phyloP scores from a whole-genome alignment of 2,888 invertebrate genomes.

The Cactoblastis cactorum region DNA sequence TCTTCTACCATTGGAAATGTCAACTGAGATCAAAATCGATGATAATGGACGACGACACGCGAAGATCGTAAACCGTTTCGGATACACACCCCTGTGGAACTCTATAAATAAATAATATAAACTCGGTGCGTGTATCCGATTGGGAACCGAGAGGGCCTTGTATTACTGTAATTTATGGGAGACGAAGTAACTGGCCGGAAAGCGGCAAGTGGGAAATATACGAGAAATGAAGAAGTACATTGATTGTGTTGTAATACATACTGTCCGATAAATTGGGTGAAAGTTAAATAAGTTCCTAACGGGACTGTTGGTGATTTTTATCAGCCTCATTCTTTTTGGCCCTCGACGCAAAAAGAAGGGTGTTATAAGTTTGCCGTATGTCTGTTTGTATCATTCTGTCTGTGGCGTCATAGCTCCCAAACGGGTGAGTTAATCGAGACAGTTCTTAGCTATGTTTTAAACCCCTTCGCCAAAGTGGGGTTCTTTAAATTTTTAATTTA shows the following conservation, averaged over 20 bases:
- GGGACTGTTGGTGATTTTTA: no score
- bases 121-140: slow-evolving; percentile 8
- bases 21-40: not conserved
- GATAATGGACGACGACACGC: slow-evolving; percentile 3
- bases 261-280: no score
- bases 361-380: no score
- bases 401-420: no score
- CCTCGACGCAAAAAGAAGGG: no score
- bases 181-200: not conserved
- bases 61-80: slow-evolving; percentile 3
- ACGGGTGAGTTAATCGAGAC: no score
- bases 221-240: not conserved
- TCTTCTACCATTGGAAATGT: slow-evolving; percentile 8
- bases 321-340: no score
- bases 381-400: no score
- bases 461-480: no score
- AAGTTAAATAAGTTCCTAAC: no score
- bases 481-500: no score
- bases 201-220: not conserved
- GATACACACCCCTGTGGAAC: not conserved
- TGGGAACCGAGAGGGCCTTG: slow-evolving; percentile 1
- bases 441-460: no score
- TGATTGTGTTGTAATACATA: not conserved
- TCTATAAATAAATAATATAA: slow-evolving; percentile 11
- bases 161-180: slow-evolving; percentile 1